phyloP scores from a whole-genome alignment of 1,140 invertebrate genomes.

The Drosophila rhopaloa region DNA sequence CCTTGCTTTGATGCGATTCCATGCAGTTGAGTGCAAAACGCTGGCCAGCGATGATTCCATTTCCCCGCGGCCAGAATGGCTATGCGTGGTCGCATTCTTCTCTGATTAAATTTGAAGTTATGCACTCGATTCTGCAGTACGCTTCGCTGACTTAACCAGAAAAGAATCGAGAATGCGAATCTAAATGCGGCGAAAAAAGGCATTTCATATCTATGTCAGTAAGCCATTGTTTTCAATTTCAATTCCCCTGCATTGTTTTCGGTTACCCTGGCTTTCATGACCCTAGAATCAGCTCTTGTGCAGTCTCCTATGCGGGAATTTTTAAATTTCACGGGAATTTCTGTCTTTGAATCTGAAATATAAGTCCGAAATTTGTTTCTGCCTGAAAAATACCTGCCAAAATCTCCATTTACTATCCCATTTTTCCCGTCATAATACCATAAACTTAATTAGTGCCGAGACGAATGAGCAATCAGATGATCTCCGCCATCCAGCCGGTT shows the following conservation, averaged over 20 bases:
- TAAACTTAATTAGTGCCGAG: slow-evolving; percentile 50
- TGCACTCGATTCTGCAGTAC: slow-evolving; percentile 32
- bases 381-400: neutral
- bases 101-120: slow-evolving; percentile 49
- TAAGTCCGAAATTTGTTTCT: neutral
- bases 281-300: neutral
- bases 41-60: slow-evolving; percentile 36
- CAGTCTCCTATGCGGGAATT: no score
- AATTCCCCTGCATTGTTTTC: slow-evolving; percentile 20
- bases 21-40: slow-evolving; percentile 52
- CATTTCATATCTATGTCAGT: slow-evolving; percentile 53
- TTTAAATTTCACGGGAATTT: no score
- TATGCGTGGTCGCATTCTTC: slow-evolving; percentile 51
- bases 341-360: neutral
- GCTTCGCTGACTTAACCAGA: slow-evolving; percentile 44
- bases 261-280: neutral
- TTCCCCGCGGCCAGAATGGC: slow-evolving; percentile 33
- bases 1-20: slow-evolving; percentile 47
- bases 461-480: slow-evolving; percentile 51
- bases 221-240: slow-evolving; percentile 54
- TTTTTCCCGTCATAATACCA: slow-evolving; percentile 22
- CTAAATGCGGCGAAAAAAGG: slow-evolving; percentile 21
- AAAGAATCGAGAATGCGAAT: slow-evolving; percentile 28
- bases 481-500: slow-evolving; percentile 17
- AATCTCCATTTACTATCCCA: neutral